Evolutionary conservation across 2,113 vertebrate species (phyloP).

Genomic region (Toxostoma redivivum): DNA sequence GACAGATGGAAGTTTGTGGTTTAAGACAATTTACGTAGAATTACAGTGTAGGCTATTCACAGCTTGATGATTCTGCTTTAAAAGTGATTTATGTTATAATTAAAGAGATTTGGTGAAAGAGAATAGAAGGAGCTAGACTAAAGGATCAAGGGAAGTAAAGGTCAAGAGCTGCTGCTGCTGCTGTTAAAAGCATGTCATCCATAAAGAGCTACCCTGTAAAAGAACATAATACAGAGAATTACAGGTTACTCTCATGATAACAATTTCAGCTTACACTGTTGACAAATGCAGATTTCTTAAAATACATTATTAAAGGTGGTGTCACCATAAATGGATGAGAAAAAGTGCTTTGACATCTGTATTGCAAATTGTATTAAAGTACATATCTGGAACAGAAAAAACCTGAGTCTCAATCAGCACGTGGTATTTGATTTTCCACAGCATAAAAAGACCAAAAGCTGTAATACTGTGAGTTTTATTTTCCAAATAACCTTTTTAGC

Average conservation of each 20-base stretch:
- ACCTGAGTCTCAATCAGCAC: not conserved
- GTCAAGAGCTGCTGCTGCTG: not conserved
- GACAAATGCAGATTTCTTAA: not conserved
- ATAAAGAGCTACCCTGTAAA: not conserved
- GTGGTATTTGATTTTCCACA: not conserved
- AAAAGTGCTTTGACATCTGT: slow-evolving; percentile 12
- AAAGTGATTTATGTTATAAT: slow-evolving; percentile 14
- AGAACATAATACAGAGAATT: not conserved
- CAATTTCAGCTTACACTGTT: not conserved
- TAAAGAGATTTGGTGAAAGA: slow-evolving; percentile 10
- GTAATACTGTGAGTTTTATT: not conserved
- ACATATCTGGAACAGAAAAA: not conserved
- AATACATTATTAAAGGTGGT: not conserved
- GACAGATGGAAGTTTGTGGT: slow-evolving; percentile 56
- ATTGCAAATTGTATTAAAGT: not conserved
- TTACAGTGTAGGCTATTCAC: slow-evolving; percentile 46
- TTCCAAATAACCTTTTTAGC: not conserved
- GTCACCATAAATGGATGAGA: not conserved
- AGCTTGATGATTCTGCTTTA: slow-evolving; percentile 46
- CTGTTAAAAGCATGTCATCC: not conserved
- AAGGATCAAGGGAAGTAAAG: not conserved
- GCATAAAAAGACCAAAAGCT: not conserved
- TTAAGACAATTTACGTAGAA: slow-evolving; percentile 48
- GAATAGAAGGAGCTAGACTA: not conserved
- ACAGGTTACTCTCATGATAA: not conserved